phyloP scores from a whole-genome alignment of 2,797 vertebrate species.

The Amblyopsis hoosieri region DNA sequence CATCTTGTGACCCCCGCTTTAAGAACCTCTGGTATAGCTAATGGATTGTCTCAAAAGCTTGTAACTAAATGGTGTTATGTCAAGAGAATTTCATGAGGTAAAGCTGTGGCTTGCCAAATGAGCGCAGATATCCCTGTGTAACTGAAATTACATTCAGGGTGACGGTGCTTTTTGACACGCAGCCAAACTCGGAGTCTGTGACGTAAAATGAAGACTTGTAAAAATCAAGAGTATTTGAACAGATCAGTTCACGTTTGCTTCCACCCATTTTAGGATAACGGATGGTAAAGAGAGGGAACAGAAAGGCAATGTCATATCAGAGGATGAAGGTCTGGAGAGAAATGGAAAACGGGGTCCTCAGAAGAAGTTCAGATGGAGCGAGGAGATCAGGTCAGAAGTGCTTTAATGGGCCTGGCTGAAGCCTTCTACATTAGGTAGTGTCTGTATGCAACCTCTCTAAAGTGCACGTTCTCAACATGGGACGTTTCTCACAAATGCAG shows the following conservation, averaged over 20 bases:
- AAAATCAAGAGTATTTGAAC: background rate
- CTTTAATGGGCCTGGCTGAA: background rate
- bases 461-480: background rate
- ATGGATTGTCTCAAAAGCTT: too few species aligned
- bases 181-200: too few species aligned
- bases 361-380: constrained; percentile 10
- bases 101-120: too few species aligned
- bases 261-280: background rate
- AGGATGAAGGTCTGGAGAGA: constrained; percentile 2
- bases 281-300: constrained; percentile 1
- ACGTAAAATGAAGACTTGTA: background rate
- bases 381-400: constrained; percentile 10
- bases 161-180: too few species aligned
- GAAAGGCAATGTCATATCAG: background rate
- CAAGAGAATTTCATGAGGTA: too few species aligned
- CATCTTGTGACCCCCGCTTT: too few species aligned
- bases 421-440: background rate
- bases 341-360: constrained; percentile 1
- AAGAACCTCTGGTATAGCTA: too few species aligned
- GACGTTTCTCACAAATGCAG: too few species aligned
- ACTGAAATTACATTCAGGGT: too few species aligned
- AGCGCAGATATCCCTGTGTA: too few species aligned
- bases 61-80: too few species aligned
- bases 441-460: too few species aligned
- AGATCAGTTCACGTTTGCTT: background rate